Conservation (phyloP, 2,888 invertebrate genomes). For the Torymus texanus region DNA sequence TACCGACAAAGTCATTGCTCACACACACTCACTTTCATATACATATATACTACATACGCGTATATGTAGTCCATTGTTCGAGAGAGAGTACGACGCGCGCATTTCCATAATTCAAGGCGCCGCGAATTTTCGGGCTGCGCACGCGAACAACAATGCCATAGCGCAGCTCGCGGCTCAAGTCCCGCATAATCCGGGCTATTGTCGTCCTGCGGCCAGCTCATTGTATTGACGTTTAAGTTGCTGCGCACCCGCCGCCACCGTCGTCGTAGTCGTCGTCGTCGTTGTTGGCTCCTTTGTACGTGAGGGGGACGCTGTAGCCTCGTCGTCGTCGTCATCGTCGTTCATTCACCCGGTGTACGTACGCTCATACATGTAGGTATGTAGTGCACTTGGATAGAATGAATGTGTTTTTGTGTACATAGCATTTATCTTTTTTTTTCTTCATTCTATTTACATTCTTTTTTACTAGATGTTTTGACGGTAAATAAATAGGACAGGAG, state of each 20-base stretch:
- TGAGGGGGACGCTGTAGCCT: neutral
- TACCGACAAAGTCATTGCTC: no score
- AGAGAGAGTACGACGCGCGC: neutral
- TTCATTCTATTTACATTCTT: no score
- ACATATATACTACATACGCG: neutral
- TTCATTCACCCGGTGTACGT: neutral
- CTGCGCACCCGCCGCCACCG: no score
- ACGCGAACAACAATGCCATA: constrained; percentile 26
- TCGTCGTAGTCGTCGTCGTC: no score
- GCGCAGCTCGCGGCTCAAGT: neutral
- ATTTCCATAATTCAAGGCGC: constrained; percentile 50
- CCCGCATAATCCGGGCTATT: constrained; percentile 40
- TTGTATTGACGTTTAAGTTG: constrained; percentile 48
- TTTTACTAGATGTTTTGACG: no score
- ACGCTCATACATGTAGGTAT: no score
- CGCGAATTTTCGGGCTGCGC: constrained; percentile 26
- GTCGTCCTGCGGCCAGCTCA: constrained; percentile 10
- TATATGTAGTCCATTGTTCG: constrained; percentile 1
- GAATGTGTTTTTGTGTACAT: no score
- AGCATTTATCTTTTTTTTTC: no score
- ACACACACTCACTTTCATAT: no score
- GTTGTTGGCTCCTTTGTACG: neutral
- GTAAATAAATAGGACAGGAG: no score
- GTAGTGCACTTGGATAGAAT: no score
- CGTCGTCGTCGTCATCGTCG: neutral